Percentiles rank a stretch among this genome's conserved stretches.
Evolutionary conservation across 2,113 vertebrate genomes (phyloP).

Genomic region (Paramisgurnus dabryanus): DNA sequence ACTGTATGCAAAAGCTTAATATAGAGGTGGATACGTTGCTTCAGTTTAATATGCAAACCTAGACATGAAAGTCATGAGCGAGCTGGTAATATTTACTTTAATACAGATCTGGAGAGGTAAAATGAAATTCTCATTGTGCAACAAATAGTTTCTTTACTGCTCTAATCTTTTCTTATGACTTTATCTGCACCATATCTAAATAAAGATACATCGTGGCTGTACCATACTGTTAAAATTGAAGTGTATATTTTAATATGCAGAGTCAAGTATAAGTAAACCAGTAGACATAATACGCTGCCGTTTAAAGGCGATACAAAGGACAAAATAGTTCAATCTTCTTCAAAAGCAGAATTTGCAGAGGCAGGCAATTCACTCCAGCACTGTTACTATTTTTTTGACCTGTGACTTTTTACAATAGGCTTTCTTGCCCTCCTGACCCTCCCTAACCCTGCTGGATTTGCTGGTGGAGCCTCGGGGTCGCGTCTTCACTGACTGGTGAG

Average conservation of each 20-base stretch:
- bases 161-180: no score
- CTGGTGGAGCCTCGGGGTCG: slow-evolving; percentile 24
- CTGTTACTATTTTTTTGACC: slow-evolving; percentile 31
- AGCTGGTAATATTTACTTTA: slow-evolving; percentile 57
- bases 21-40: slow-evolving; percentile 48
- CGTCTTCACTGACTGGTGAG: slow-evolving; percentile 18
- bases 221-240: no score
- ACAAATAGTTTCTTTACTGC: background rate
- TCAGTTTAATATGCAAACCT: slow-evolving; percentile 58
- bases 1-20: slow-evolving; percentile 40
- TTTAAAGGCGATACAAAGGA: background rate
- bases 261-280: no score
- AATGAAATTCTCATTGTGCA: slow-evolving; percentile 34
- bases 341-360: background rate
- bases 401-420: slow-evolving; percentile 7
- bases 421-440: slow-evolving; percentile 22
- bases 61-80: slow-evolving; percentile 33
- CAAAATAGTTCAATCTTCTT: background rate
- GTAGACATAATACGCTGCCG: no score
- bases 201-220: background rate
- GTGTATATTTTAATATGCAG: no score
- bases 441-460: slow-evolving; percentile 23
- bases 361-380: slow-evolving; percentile 4
- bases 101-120: slow-evolving; percentile 42
- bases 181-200: background rate